Conservation (phyloP, 2,888 invertebrate species). For the Amphiduros pacificus region DNA sequence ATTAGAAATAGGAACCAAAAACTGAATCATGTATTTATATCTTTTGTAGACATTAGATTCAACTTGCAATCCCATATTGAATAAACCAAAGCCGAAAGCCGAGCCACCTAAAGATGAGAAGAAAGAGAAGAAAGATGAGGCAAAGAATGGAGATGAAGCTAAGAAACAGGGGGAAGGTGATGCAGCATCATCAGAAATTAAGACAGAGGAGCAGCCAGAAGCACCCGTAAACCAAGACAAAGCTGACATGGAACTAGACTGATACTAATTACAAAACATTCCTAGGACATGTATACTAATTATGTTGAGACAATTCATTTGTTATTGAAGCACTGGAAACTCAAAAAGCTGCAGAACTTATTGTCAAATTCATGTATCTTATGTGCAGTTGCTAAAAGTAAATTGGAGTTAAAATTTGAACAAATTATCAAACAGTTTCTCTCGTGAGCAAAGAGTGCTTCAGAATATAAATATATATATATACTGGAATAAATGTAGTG, state of each 20-base stretch:
- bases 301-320: too few species aligned
- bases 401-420: too few species aligned
- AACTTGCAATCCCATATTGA: constrained; percentile 73
- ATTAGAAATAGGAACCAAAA: background rate
- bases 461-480: too few species aligned
- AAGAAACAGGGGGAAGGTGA: background rate
- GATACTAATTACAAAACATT: too few species aligned
- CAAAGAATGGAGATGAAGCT: background rate
- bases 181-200: constrained; percentile 16
- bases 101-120: constrained; percentile 65
- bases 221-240: constrained; percentile 10
- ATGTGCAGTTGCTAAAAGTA: too few species aligned
- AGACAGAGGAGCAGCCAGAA: constrained; percentile 19
- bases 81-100: constrained; percentile 91
- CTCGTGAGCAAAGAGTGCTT: too few species aligned
- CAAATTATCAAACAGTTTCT: too few species aligned
- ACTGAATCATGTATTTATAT: constrained; percentile 3
- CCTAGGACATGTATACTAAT: too few species aligned
- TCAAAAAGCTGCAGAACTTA: too few species aligned
- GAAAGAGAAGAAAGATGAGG: constrained; percentile 33
- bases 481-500: too few species aligned
- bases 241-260: constrained; percentile 51
- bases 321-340: too few species aligned
- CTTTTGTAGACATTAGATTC: constrained; percentile 64
- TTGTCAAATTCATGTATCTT: too few species aligned